Conservation (phyloP, 2,888 invertebrate species). For the Hypolimnas misippus region DNA sequence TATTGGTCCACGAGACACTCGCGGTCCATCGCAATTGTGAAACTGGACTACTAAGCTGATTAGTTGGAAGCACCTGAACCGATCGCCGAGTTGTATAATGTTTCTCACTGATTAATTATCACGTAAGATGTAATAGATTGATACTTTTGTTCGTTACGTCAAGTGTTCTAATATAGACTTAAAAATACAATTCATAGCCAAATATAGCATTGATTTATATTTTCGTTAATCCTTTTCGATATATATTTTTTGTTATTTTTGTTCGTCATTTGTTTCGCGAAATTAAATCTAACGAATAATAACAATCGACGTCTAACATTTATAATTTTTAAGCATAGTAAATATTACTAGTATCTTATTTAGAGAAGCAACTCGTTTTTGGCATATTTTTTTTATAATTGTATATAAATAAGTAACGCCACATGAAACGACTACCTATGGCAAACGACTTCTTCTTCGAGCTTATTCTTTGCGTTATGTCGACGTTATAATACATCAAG, state of each 20-base stretch:
- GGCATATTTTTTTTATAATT: background rate
- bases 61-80: conserved; percentile 42
- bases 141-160: background rate
- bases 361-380: too few species aligned
- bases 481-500: conserved; percentile 25
- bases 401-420: background rate
- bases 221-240: background rate
- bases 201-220: too few species aligned
- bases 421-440: background rate
- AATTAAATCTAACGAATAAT: background rate
- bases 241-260: background rate
- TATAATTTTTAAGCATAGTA: too few species aligned
- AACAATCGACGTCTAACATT: too few species aligned
- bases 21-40: conserved; percentile 28
- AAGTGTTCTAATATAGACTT: background rate
- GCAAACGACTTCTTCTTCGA: conserved; percentile 8
- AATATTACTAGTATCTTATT: too few species aligned
- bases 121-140: background rate
- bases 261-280: background rate
- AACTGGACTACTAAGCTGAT: conserved; percentile 33
- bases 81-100: conserved; percentile 40
- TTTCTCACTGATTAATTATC: conserved; percentile 14
- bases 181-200: background rate
- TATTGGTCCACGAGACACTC: conserved; percentile 1
- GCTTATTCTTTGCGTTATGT: conserved; percentile 1